phyloP scores from a whole-genome alignment of 2,797 vertebrate species.

The Parambassis ranga region DNA sequence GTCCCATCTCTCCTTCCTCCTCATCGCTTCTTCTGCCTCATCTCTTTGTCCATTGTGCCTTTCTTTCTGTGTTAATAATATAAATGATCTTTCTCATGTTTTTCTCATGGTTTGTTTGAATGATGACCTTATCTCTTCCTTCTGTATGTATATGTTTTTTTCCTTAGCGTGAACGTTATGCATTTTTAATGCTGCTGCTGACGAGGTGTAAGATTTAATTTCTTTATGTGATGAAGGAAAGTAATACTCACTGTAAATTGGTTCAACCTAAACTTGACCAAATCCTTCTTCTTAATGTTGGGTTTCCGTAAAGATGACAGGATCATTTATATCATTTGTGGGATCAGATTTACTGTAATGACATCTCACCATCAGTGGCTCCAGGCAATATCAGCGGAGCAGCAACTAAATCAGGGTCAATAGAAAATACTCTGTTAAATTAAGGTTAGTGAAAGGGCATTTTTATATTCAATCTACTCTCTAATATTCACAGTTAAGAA shows the following conservation, averaged over 20 bases:
- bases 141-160: too few relatives aligned
- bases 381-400: constrained; percentile 13
- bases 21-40: too few relatives aligned
- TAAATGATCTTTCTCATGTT: too few relatives aligned
- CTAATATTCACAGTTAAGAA: constrained; percentile 32
- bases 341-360: constrained; percentile 40
- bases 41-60: too few relatives aligned
- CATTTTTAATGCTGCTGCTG: too few relatives aligned
- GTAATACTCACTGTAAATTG: constrained; percentile 1
- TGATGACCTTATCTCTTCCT: too few relatives aligned
- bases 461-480: constrained; percentile 27
- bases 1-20: too few relatives aligned
- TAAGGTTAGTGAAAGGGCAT: constrained; percentile 43
- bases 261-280: constrained; percentile 33
- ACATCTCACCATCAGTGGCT: constrained; percentile 25
- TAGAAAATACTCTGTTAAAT: constrained; percentile 14
- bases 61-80: too few relatives aligned
- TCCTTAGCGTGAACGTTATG: too few relatives aligned
- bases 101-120: too few relatives aligned
- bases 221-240: background rate
- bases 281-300: constrained; percentile 38
- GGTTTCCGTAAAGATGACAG: constrained; percentile 33
- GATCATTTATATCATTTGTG: constrained; percentile 42
- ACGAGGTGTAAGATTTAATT: constrained; percentile 8
- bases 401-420: constrained; percentile 44